Conservation (phyloP, 2,113 vertebrate genomes). For the Chamaea fasciata region DNA sequence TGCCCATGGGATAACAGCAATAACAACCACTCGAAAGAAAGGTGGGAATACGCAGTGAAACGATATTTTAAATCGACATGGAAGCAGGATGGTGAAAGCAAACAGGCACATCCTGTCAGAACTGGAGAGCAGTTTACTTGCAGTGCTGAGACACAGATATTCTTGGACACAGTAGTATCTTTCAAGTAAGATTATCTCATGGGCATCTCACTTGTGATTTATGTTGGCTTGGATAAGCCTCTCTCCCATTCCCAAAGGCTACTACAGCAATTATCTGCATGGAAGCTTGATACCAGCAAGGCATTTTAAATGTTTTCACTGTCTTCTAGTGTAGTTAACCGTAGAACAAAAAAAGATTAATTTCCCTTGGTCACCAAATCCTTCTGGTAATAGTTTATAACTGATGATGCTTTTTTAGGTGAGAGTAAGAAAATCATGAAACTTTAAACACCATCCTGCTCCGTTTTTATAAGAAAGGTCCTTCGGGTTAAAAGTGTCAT, state of each 20-base stretch:
- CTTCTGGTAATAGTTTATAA: not conserved
- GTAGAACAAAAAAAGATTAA: not conserved
- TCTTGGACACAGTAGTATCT: not conserved
- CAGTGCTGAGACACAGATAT: not conserved
- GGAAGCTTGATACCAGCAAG: not conserved
- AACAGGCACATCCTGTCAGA: not conserved
- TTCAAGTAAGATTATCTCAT: not conserved
- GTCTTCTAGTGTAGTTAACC: not conserved
- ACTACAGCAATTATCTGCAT: not conserved
- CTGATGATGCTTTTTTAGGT: not conserved
- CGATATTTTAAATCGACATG: not conserved
- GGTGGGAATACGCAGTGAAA: not conserved
- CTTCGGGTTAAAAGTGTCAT: not conserved
- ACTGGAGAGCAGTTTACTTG: not conserved
- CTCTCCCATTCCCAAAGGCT: not conserved
- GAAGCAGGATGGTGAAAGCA: not conserved
- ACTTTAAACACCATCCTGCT: not conserved
- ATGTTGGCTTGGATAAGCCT: not conserved
- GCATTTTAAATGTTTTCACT: not conserved
- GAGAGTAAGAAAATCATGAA: not conserved
- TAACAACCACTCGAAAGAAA: not conserved
- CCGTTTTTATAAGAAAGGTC: not conserved
- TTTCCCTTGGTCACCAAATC: not conserved
- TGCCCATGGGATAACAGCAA: not conserved
- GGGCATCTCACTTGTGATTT: not conserved